Conservation (phyloP, 2,888 invertebrate genomes). For the Tribolium freemani region DNA sequence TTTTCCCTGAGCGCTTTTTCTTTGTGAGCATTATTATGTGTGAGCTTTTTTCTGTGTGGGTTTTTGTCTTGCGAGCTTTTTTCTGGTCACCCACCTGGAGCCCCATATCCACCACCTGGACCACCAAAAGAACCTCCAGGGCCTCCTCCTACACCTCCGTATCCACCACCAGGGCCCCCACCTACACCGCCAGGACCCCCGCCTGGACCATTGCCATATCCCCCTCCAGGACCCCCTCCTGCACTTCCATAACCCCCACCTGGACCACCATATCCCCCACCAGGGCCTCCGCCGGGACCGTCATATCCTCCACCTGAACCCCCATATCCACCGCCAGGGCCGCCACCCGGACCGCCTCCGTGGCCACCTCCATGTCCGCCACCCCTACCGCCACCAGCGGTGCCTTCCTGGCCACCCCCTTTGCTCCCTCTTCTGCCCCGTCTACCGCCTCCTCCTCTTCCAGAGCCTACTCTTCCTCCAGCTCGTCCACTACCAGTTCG, state of each 20-base stretch:
- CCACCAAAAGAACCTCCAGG: neutral
- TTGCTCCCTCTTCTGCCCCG: neutral
- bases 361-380: neutral
- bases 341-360: conserved; percentile 42
- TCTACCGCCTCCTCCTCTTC: neutral
- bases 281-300: neutral
- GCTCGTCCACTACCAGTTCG: neutral
- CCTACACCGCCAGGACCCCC: neutral
- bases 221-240: neutral
- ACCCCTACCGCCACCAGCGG: conserved; percentile 5
- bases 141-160: neutral
- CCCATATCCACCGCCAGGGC: neutral
- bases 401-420: neutral
- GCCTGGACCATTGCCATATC: no score
- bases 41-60: no score
- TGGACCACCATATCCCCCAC: neutral
- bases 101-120: no score
- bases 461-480: neutral
- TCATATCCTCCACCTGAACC: neutral
- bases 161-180: neutral
- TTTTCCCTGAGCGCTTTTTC: no score
- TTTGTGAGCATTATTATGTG: no score
- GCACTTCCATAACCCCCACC: neutral
- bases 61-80: no score
- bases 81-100: no score